Conservation (phyloP, 2,797 vertebrate genomes). For the Delichon dasypus region DNA sequence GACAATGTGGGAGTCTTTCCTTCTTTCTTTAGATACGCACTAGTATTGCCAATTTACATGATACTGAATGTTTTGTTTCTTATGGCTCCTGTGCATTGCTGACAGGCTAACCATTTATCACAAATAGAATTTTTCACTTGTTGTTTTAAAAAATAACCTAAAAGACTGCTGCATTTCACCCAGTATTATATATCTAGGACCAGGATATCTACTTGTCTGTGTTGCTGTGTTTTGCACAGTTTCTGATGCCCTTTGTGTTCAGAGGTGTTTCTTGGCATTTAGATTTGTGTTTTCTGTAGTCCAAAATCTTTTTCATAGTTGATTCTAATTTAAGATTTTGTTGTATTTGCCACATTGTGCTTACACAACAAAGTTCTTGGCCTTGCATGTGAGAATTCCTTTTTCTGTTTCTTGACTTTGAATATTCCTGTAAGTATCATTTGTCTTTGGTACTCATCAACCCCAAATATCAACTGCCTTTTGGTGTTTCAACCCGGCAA, state of each 20-base stretch:
- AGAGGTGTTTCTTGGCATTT: not conserved
- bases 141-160: not conserved
- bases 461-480: not conserved
- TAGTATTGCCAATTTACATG: not conserved
- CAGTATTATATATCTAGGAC: not conserved
- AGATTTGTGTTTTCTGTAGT: not conserved
- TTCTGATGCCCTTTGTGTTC: not conserved
- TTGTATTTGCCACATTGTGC: not conserved
- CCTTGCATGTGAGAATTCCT: not conserved
- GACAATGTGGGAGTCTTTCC: not conserved
- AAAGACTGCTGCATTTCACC: not conserved
- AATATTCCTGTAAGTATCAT: not conserved
- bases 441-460: not conserved
- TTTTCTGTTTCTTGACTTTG: not conserved
- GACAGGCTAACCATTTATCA: not conserved
- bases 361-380: not conserved
- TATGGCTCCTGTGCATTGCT: not conserved
- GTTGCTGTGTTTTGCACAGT: not conserved
- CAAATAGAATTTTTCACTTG: not conserved
- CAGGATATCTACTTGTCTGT: not conserved
- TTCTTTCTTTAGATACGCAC: not conserved
- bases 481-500: not conserved
- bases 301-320: not conserved
- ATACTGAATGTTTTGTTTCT: not conserved
- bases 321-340: not conserved